A percentile compares a stretch with the other conserved stretches of the same genome.
phyloP scores from a whole-genome alignment of 30 jellyfish, hydroid and myxozoan genomes.

The Chrysaora quinquecirrha region DNA sequence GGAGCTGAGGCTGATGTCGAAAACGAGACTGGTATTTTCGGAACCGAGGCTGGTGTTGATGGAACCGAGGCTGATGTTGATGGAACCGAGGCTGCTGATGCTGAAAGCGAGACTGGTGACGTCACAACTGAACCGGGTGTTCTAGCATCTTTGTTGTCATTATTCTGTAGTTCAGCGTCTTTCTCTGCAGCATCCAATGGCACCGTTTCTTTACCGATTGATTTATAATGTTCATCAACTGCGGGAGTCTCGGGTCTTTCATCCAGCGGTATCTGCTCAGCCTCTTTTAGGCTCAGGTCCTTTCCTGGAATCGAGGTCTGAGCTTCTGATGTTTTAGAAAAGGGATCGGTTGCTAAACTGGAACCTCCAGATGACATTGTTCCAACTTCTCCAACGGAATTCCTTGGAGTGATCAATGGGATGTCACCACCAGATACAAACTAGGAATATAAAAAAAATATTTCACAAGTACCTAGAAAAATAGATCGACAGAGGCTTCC shows the following conservation, averaged over 20 bases:
- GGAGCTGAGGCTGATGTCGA: too few relatives aligned
- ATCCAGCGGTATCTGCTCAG: background rate
- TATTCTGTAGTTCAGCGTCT: too few relatives aligned
- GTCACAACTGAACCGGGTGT: too few relatives aligned
- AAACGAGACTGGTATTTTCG: too few relatives aligned
- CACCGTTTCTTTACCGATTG: background rate
- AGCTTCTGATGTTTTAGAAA: background rate
- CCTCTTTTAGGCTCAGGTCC: slow-evolving; percentile 5
- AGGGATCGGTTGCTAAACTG: background rate
- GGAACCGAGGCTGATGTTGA: too few relatives aligned
- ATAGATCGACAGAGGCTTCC: too few relatives aligned
- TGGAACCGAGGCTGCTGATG: too few relatives aligned
- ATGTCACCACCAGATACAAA: slow-evolving; percentile 68
- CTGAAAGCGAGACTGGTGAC: too few relatives aligned
- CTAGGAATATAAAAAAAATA: slow-evolving; percentile 18
- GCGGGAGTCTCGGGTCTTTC: background rate
- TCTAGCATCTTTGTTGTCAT: too few relatives aligned
- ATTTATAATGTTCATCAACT: background rate
- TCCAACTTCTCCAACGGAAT: background rate
- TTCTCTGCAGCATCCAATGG: background rate
- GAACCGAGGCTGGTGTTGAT: too few relatives aligned
- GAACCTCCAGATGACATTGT: slow-evolving; percentile 15
- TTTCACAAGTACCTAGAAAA: too few relatives aligned
- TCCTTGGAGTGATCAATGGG: slow-evolving; percentile 32
- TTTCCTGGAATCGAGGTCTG: background rate